Percentiles rank a stretch among this genome's conserved stretches.
These are phyloP conservation scores for Xylocopa sonorina DNA, from an alignment of 1,140 invertebrate species.

Conservation along the genomic window DNA sequence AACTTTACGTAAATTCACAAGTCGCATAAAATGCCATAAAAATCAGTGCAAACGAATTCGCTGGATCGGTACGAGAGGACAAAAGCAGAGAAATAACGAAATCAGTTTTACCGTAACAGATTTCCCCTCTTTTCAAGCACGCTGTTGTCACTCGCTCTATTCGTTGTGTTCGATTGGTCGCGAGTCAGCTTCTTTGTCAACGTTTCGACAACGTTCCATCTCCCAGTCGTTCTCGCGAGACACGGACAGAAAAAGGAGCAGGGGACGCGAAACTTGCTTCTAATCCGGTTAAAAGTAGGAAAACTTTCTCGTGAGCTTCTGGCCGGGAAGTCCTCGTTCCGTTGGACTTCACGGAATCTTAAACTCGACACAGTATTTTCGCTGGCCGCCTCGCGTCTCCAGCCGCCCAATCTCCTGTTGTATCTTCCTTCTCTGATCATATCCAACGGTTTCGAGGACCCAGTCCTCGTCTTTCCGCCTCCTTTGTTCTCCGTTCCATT, in stretches of 20 bases:
- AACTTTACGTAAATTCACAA: no score
- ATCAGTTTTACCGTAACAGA: not conserved
- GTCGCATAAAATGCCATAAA: no score
- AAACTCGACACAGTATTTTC: conserved; percentile 38
- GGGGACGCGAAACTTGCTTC: conserved; percentile 17
- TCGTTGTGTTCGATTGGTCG: not conserved
- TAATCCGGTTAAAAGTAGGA: conserved; percentile 47
- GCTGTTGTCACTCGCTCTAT: not conserved
- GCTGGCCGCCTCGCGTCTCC: not conserved
- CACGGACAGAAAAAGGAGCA: not conserved
- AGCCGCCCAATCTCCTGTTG: not conserved
- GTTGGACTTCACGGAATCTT: conserved; percentile 26
- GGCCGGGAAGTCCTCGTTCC: conserved; percentile 15
- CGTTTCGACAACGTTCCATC: not conserved
- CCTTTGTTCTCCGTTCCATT: not conserved
- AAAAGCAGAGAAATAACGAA: not conserved
- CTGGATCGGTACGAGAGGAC: not conserved
- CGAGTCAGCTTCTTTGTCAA: not conserved
- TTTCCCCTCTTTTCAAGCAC: not conserved
- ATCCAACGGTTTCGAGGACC: not conserved
- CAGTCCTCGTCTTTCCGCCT: not conserved
- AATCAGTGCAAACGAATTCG: no score
- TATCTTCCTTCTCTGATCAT: not conserved
- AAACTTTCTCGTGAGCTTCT: conserved; percentile 13
- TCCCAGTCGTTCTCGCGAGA: not conserved